Evolutionary conservation across 1,140 invertebrate genomes (phyloP), one percentile per base, ranked within the genome.

Genomic region (Apis florea): DNA sequence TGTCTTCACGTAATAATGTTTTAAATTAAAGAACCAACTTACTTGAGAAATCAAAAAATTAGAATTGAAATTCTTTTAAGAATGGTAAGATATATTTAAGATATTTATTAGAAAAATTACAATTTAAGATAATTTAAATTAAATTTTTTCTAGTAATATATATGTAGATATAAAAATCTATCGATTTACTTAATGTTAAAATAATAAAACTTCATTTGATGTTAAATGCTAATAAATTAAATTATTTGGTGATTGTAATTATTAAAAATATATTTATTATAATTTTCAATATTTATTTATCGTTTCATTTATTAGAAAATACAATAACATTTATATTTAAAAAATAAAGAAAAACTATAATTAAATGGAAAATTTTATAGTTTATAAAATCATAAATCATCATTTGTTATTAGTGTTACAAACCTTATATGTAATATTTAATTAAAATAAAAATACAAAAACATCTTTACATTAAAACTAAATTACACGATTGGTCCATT

Each of bases 401-500:
- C 47, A 24, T 17, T 2, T 51, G 4, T 40, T 40, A 40, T 40
- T 40, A 40, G 6, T 40, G 67, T 47, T 3, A 66, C 1, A 49
- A 53, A 54, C 1, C 26, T 53, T n/a, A 51, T 40, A 40, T 40
- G 31, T 40, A 54, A 15, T 40, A n/a, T 17, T 12, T 40, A 17
- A 17, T 24, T 24, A 40, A 47, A 5, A 10, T 21, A 61, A 71
- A 19, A 8, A 9, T 15, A 9, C 1, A 80, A 72, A 73, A 15
- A 49, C 1, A 13, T 31, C 26, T 26, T 1, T 12, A 13, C 1
- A n/a, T n/a, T n/a, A 63, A 51, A 54, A 26, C 26, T 19, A 10
- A 72, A 53, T 71, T 24, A 19, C 26, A 13, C 51, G 53, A 73
- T 80, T 73, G 51, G 78, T 49, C 19, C n/a, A 64, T 72, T 49